Conservation (phyloP, 2,797 vertebrate species). For the Argya squamiceps region DNA sequence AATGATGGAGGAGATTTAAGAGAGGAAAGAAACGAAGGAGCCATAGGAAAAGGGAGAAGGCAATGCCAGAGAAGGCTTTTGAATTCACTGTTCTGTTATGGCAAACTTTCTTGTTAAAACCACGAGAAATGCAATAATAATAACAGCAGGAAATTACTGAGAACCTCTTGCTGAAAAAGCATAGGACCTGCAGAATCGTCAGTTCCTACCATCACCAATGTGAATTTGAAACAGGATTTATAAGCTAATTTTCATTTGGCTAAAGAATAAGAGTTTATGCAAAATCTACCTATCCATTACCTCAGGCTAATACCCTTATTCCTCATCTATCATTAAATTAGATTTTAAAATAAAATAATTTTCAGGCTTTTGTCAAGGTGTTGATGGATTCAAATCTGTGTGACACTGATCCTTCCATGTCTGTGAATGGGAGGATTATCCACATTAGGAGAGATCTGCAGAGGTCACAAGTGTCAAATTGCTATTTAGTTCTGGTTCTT, state of each 20-base stretch:
- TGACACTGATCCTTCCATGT: neutral
- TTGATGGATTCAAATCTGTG: neutral
- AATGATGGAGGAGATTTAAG: neutral
- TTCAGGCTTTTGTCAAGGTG: neutral
- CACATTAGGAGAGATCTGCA: neutral
- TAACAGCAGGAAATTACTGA: neutral
- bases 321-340: neutral
- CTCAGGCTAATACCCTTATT: neutral
- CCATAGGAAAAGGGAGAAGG: neutral
- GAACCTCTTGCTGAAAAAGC: neutral
- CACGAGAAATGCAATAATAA: neutral
- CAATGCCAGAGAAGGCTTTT: neutral
- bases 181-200: neutral
- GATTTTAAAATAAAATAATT: neutral
- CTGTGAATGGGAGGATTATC: neutral
- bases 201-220: neutral
- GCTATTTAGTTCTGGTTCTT: neutral
- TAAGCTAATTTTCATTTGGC: neutral
- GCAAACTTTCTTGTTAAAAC: neutral
- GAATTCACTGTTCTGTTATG: neutral
- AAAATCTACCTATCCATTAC: neutral
- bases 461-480: neutral
- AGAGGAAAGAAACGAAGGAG: neutral
- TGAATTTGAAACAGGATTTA: neutral
- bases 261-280: neutral